Conservation (phyloP, 2,797 vertebrate genomes). For the Chiloscyllium punctatum region DNA sequence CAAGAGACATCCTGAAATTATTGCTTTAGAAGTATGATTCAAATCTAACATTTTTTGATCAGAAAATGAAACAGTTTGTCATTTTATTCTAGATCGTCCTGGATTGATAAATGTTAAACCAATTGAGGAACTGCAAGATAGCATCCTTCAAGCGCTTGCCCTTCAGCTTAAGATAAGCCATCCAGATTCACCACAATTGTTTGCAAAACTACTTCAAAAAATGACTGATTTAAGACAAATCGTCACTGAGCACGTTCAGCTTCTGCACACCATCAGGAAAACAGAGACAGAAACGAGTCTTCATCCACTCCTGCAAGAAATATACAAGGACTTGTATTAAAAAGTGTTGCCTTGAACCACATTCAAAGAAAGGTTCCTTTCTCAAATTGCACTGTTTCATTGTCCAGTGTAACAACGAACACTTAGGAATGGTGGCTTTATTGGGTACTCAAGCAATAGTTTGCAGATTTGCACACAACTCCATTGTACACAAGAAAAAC, state of each 20-base stretch:
- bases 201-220: constrained; percentile 96
- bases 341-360: constrained; percentile 37
- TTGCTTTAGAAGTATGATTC: no score
- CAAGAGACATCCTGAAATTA: background rate
- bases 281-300: constrained; percentile 87
- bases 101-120: constrained; percentile 93
- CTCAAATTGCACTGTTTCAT: constrained; percentile 65
- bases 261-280: constrained; percentile 88
- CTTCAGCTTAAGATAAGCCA: constrained; percentile 92
- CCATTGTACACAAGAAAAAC: background rate
- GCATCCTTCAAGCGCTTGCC: constrained; percentile 85
- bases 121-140: constrained; percentile 94
- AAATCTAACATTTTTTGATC: background rate
- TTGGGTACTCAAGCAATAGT: background rate
- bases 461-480: background rate
- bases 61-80: constrained; percentile 2
- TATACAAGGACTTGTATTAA: constrained; percentile 93
- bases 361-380: constrained; percentile 50
- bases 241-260: constrained; percentile 89
- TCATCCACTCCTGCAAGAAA: constrained; percentile 93
- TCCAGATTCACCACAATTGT: constrained; percentile 88
- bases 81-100: constrained; percentile 72
- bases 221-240: constrained; percentile 98
- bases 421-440: background rate
- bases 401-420: constrained; percentile 34